phyloP scores from a whole-genome alignment of 2,113 vertebrate genomes.

The Nothobranchius furzeri region DNA sequence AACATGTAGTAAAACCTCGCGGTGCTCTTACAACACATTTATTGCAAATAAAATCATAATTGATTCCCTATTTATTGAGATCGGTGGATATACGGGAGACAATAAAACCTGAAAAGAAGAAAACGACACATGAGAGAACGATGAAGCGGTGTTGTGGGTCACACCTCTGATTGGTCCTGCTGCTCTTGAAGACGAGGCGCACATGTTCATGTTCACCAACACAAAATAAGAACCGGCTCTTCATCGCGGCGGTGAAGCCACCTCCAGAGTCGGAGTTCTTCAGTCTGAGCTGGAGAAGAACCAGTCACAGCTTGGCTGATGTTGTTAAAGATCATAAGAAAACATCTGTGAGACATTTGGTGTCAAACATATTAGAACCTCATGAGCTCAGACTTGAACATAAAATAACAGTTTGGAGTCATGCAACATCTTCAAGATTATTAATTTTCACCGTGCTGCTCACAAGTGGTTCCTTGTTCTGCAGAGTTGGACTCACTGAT shows the following conservation, averaged over 20 bases:
- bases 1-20: neutral
- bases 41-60: neutral
- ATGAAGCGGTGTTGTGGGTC: neutral
- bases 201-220: neutral
- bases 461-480: conserved; percentile 18
- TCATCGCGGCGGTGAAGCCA: neutral
- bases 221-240: neutral
- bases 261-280: neutral
- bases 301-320: too few relatives aligned
- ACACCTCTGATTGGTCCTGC: neutral
- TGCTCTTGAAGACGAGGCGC: neutral
- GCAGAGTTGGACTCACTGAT: conserved; percentile 33
- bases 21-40: neutral
- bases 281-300: neutral
- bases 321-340: too few relatives aligned
- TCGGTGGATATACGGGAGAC: too few relatives aligned
- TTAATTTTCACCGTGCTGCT: conserved; percentile 24
- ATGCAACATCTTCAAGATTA: conserved; percentile 18
- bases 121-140: neutral
- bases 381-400: too few relatives aligned
- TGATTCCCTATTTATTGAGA: neutral
- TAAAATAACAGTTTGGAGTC: too few relatives aligned
- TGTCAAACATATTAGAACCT: too few relatives aligned
- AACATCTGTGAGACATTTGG: too few relatives aligned
- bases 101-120: neutral